Evolutionary conservation across 2,888 invertebrate genomes (phyloP).

Genomic region (Rhamphomyia laevipes): DNA sequence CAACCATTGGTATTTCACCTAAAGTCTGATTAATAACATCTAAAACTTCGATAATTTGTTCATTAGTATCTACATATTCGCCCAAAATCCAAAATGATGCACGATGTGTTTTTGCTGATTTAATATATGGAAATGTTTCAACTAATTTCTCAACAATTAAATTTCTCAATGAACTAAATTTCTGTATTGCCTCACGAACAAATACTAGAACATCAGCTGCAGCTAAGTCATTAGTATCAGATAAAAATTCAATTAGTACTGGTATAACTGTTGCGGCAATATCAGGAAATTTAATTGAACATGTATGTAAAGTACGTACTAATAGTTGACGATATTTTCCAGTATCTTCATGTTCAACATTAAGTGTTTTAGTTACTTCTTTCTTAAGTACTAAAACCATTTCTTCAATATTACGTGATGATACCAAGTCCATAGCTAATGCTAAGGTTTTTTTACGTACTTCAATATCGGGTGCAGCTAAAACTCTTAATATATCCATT

Average conservation of each 20-base stretch:
- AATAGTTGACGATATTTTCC: conserved; percentile 91
- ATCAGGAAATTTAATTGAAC: conserved; percentile 91
- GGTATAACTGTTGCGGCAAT: conserved; percentile 90
- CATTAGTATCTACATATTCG: conserved; percentile 75
- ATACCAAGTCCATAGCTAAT: conserved; percentile 80
- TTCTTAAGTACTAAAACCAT: conserved; percentile 87
- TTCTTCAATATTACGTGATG: conserved; percentile 87
- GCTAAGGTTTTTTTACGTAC: conserved; percentile 78
- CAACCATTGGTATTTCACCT: conserved; percentile 54
- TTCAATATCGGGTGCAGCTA: conserved; percentile 88
- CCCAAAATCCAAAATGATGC: conserved; percentile 96
- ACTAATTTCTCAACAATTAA: conserved; percentile 64
- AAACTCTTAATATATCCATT: conserved; percentile 94
- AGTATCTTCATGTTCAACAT: conserved; percentile 88
- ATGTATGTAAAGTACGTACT: conserved; percentile 87
- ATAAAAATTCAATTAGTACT: conserved; percentile 84
- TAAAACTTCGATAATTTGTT: conserved; percentile 71
- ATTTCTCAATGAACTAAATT: conserved; percentile 69
- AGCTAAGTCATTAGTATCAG: conserved; percentile 78
- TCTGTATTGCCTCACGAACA: conserved; percentile 90
- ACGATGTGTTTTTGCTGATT: conserved; percentile 83
- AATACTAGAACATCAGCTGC: conserved; percentile 91
- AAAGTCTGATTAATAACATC: conserved; percentile 60
- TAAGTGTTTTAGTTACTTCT: conserved; percentile 81
- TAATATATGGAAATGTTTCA: conserved; percentile 76